phyloP scores from a whole-genome alignment of 1,140 invertebrate species.

The Megathymus violae region DNA sequence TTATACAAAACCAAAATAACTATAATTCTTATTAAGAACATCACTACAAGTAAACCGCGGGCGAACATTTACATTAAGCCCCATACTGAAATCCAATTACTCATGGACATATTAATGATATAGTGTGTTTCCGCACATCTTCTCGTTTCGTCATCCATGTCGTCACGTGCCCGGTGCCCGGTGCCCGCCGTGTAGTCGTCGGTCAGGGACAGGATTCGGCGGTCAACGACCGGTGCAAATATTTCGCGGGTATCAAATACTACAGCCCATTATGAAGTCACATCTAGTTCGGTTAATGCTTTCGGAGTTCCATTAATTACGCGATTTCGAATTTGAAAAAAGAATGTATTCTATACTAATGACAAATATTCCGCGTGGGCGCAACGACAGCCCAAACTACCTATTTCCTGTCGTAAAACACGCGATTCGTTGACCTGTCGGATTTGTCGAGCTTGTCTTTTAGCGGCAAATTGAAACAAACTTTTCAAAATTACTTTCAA shows the following conservation, averaged over 20 bases:
- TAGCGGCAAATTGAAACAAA: conserved; percentile 4
- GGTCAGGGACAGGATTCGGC: conserved; percentile 60
- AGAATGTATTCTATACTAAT: conserved; percentile 16
- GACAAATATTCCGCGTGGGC: conserved; percentile 13
- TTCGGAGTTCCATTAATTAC: conserved; percentile 44
- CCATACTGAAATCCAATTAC: conserved; percentile 44
- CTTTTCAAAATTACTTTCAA: not conserved
- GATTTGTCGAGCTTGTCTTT: conserved; percentile 24
- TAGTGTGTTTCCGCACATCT: conserved; percentile 28
- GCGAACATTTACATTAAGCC: conserved; percentile 15
- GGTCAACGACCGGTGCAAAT: conserved; percentile 67
- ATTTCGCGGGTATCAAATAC: conserved; percentile 63
- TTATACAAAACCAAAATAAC: conserved; percentile 6
- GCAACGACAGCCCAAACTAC: conserved; percentile 1
- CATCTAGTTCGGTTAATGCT: conserved; percentile 44
- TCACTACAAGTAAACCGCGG: conserved; percentile 13
- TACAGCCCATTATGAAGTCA: conserved; percentile 53
- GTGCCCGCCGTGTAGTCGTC: conserved; percentile 38
- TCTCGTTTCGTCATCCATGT: conserved; percentile 43
- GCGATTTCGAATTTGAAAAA: conserved; percentile 13
- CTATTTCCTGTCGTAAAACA: conserved; percentile 26
- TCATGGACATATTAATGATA: conserved; percentile 46
- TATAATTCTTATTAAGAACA: not conserved
- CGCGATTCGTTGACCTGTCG: conserved; percentile 15
- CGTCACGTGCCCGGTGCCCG: conserved; percentile 48